Evolutionary conservation across 1,140 invertebrate genomes (phyloP), one percentile per base, ranked within the genome.

Genomic region (Drosophila arizonae): DNA sequence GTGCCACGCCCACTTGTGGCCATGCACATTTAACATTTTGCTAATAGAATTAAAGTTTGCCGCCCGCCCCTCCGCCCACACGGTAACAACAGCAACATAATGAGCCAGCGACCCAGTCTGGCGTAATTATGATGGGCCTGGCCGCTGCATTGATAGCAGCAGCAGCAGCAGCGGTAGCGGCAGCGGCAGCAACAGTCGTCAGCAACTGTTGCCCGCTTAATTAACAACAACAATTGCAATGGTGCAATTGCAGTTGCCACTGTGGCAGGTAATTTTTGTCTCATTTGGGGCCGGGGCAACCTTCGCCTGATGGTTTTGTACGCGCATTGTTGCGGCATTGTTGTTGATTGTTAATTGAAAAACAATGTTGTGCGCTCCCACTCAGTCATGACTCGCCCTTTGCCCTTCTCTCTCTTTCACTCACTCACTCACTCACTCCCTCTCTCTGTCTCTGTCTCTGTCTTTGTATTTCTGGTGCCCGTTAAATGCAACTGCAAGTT

Each of bases 21-120:
- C 15, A 43, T 79, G 67, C 68, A 76, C 81, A 81, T 90, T 90
- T 90, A 90, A 90, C 82, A 74, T 87, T 56, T 90, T 87, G 81
- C 87, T 90, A 90, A 90, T 90, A 90, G 87, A 90, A 90, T 90
- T 90, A 90, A 90, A 90, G 82, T 90, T 90, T 90, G 87, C 33
- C n/a, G 5, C 0, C 30, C 17, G 9, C 46, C 62, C 10, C 15
- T 30, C 0, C 28, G 6, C 36, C 52, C 72, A 24, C 21, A 1
- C 21, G 21, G 21, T 2, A 24, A 24, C 21, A 24, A 1, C 21
- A 24, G 21, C 21, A 21, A 56, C 84, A 73, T 86, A 86, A 86
- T 86, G 79, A 87, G 79, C 76, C 33, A 36, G 61, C 79, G 62
- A 72, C 48, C 48, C 48, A 50, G 58, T 64, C 69, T 50, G 63